Conservation (phyloP, 2,888 invertebrate genomes). For the Lucinisca nassula region DNA sequence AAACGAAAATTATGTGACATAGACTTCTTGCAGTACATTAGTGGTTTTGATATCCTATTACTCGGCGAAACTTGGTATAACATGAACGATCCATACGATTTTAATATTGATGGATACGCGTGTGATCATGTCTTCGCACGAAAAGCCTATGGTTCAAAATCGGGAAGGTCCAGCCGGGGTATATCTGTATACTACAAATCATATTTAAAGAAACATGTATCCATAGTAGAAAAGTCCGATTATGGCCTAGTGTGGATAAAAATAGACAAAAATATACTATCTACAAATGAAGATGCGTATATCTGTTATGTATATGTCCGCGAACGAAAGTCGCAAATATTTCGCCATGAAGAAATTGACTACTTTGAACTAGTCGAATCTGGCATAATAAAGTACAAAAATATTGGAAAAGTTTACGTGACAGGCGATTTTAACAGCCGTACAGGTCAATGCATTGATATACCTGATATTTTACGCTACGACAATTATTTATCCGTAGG, state of each 20-base stretch:
- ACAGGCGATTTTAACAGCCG: slow-evolving; percentile 15
- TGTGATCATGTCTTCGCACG: neutral
- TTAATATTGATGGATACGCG: neutral
- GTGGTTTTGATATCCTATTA: neutral
- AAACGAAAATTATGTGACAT: neutral
- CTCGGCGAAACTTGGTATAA: neutral
- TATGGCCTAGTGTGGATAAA: neutral
- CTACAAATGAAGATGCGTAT: neutral
- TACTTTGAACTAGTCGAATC: neutral
- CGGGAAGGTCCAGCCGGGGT: neutral
- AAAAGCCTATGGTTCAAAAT: neutral
- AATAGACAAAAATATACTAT: neutral
- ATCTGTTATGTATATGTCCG: neutral
- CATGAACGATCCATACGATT: neutral
- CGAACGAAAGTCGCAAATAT: neutral
- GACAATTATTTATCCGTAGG: slow-evolving; percentile 1
- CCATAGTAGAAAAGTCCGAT: neutral
- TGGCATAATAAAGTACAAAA: neutral
- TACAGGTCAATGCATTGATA: neutral
- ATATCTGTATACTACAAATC: neutral
- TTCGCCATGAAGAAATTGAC: neutral
- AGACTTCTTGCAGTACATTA: neutral
- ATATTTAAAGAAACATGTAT: neutral
- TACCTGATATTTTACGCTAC: neutral
- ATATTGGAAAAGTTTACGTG: slow-evolving; percentile 4